Evolutionary conservation across 2,888 invertebrate genomes (phyloP).

Genomic region (Hedychridium roseum): DNA sequence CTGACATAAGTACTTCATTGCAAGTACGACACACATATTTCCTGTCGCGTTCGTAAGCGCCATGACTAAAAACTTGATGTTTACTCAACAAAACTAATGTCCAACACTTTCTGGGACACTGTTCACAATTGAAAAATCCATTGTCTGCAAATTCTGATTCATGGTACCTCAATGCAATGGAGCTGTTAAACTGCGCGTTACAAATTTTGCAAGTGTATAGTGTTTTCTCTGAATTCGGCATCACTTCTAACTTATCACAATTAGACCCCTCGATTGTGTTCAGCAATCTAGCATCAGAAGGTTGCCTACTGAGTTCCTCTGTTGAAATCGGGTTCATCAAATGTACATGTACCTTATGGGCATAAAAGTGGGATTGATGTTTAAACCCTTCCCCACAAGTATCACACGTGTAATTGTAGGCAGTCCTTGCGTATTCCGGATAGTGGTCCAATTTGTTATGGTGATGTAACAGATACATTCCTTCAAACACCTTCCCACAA

Average conservation of each 20-base stretch:
- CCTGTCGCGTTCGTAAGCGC: not conserved
- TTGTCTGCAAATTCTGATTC: conserved; percentile 24
- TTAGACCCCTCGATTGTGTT: no score
- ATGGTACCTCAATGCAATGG: conserved; percentile 25
- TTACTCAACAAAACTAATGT: conserved; percentile 20
- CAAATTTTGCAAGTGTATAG: conserved; percentile 35
- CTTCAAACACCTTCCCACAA: conserved; percentile 31
- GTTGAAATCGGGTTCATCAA: not conserved
- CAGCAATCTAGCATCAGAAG: no score
- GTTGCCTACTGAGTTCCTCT: no score
- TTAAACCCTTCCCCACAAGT: conserved; percentile 40
- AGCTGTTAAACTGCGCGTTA: conserved; percentile 21
- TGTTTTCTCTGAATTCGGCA: no score
- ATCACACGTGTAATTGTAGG: conserved; percentile 29
- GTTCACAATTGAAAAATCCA: conserved; percentile 31
- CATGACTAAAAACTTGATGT: conserved; percentile 33
- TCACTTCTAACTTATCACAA: no score
- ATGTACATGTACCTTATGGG: conserved; percentile 46
- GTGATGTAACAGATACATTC: conserved; percentile 35
- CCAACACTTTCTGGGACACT: conserved; percentile 29
- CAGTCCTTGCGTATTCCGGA: conserved; percentile 10
- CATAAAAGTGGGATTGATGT: conserved; percentile 34
- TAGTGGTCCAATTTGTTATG: conserved; percentile 40
- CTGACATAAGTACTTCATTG: conserved; percentile 22
- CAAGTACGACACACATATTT: conserved; percentile 28